These are phyloP conservation scores for Clanis bilineata DNA, from an alignment of 2,888 invertebrate genomes.

Conservation along the genomic window DNA sequence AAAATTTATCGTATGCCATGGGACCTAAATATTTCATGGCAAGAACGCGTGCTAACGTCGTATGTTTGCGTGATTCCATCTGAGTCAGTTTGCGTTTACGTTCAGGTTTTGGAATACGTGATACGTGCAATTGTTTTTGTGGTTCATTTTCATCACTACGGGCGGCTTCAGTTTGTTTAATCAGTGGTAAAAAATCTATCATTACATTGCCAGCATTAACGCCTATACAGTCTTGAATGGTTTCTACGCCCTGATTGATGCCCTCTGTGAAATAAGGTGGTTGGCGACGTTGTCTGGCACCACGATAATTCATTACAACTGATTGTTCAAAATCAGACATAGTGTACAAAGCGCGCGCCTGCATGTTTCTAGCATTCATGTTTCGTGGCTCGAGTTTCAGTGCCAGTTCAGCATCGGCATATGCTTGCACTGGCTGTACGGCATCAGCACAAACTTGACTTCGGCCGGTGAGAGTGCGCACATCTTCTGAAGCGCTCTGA, in stretches of 20 bases:
- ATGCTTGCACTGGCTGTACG: slow-evolving; percentile 67
- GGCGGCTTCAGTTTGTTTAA: slow-evolving; percentile 58
- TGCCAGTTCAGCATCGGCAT: slow-evolving; percentile 68
- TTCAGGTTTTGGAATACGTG: slow-evolving; percentile 62
- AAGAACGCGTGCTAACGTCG: slow-evolving; percentile 65
- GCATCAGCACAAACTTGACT: slow-evolving; percentile 73
- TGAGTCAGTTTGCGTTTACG: slow-evolving; percentile 61
- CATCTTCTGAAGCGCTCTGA: slow-evolving; percentile 56
- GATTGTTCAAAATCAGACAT: slow-evolving; percentile 75
- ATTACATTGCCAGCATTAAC: slow-evolving; percentile 68
- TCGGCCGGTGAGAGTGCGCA: slow-evolving; percentile 63
- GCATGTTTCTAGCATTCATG: slow-evolving; percentile 73
- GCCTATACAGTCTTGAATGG: slow-evolving; percentile 74
- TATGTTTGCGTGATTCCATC: slow-evolving; percentile 65
- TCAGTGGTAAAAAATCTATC: slow-evolving; percentile 68
- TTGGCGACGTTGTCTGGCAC: slow-evolving; percentile 55
- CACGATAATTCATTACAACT: slow-evolving; percentile 72
- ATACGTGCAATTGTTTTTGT: slow-evolving; percentile 51
- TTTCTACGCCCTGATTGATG: slow-evolving; percentile 73
- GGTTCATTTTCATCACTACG: slow-evolving; percentile 48
- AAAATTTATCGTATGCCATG: slow-evolving; percentile 77
- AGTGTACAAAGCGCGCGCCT: slow-evolving; percentile 71
- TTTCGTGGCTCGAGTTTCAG: slow-evolving; percentile 65
- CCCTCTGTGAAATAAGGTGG: slow-evolving; percentile 74
- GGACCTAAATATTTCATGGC: slow-evolving; percentile 77